phyloP scores from a whole-genome alignment of 2,888 invertebrate species.

The Pomacea canaliculata region DNA sequence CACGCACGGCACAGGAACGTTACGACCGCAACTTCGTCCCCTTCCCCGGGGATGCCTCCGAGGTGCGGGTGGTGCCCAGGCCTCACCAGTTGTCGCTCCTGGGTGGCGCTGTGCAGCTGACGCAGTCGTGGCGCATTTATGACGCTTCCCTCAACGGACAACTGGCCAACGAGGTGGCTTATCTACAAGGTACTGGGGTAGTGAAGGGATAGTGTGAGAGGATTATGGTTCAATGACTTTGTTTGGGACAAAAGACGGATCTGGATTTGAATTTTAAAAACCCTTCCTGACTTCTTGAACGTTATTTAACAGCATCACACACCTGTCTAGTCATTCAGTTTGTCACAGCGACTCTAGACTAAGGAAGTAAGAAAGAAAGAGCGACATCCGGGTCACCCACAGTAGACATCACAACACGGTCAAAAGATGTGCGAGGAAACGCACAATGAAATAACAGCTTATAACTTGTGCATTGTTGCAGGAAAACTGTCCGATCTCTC shows the following conservation, averaged over 20 bases:
- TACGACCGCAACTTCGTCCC: slow-evolving; percentile 36
- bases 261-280: too few species aligned
- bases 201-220: not conserved
- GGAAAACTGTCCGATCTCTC: not conserved
- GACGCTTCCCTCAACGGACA: not conserved
- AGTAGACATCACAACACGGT: too few species aligned
- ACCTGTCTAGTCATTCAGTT: too few species aligned
- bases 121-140: slow-evolving; percentile 9
- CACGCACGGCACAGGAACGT: slow-evolving; percentile 41
- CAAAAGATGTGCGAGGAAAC: too few species aligned
- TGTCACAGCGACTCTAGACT: too few species aligned
- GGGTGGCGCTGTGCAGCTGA: not conserved
- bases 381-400: too few species aligned
- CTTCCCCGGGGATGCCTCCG: slow-evolving; percentile 3
- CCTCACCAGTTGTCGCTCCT: slow-evolving; percentile 10
- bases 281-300: too few species aligned
- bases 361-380: too few species aligned
- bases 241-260: too few species aligned
- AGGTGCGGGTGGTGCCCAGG: slow-evolving; percentile 29
- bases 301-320: too few species aligned
- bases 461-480: not conserved
- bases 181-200: slow-evolving; percentile 10
- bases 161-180: slow-evolving; percentile 15
- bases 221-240: too few species aligned
- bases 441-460: too few species aligned